Conservation (phyloP, 2,797 vertebrate species). For the Podargus strigoides region DNA sequence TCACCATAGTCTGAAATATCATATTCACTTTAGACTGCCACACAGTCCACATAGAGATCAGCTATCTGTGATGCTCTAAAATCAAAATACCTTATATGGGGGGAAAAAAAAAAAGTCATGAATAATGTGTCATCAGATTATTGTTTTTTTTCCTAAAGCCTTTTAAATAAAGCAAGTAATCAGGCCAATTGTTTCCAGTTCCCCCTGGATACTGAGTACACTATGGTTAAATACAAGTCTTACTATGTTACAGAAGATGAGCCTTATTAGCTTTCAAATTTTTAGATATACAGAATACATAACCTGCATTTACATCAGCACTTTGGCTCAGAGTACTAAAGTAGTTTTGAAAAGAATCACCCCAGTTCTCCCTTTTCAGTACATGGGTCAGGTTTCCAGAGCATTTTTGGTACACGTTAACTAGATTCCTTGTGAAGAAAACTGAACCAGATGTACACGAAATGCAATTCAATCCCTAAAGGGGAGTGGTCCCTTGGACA, state of each 20-base stretch:
- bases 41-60: neutral
- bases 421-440: neutral
- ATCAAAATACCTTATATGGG: neutral
- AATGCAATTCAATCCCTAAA: neutral
- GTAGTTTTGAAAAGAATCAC: neutral
- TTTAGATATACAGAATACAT: neutral
- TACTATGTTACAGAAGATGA: neutral
- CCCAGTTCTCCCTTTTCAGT: neutral
- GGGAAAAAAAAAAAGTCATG: neutral
- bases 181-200: neutral
- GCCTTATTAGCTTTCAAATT: neutral
- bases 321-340: neutral
- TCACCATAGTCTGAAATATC: neutral
- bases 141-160: neutral
- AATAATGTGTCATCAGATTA: neutral
- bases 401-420: neutral
- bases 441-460: neutral
- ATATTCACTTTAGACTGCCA: neutral
- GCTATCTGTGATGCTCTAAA: neutral
- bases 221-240: neutral
- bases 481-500: neutral
- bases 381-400: neutral
- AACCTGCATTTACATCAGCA: neutral
- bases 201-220: neutral
- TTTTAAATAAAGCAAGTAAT: constrained; percentile 5